phyloP scores from a whole-genome alignment of 1,140 invertebrate species.

The Conus betulinus region DNA sequence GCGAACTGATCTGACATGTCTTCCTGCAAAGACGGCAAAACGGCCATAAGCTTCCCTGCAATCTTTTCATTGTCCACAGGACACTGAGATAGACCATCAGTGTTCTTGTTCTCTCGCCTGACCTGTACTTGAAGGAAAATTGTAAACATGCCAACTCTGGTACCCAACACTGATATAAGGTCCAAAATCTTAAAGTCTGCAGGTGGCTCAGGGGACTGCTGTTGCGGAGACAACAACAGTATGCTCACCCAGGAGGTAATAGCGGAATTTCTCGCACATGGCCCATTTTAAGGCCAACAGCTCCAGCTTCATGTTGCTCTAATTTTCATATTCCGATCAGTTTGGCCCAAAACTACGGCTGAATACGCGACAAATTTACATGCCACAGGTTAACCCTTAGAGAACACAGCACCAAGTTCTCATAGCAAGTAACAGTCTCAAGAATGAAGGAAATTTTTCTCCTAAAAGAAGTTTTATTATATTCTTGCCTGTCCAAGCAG shows the following conservation, averaged over 20 bases:
- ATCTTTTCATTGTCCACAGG: background rate
- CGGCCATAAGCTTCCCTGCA: no score
- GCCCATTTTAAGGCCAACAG: background rate
- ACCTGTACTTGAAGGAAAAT: background rate
- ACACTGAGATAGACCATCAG: background rate
- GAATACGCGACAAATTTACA: background rate
- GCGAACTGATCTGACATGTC: no score
- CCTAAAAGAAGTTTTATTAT: no score
- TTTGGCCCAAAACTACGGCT: background rate
- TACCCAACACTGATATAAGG: background rate
- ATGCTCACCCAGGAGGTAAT: background rate
- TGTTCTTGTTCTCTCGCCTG: background rate
- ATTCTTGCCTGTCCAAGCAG: no score
- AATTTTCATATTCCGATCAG: background rate
- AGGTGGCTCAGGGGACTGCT: background rate
- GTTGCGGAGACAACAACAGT: background rate
- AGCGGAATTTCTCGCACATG: constrained; percentile 4
- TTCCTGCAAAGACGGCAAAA: no score
- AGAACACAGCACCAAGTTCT: background rate
- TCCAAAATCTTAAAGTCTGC: background rate
- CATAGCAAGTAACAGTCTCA: background rate
- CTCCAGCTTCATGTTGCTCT: background rate
- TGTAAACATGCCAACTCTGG: no score
- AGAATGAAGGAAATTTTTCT: background rate
- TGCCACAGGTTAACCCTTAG: background rate